Base-by-base conservation (phyloP, 2,888 invertebrate genomes). In the Acrobasis consociella region DNA sequence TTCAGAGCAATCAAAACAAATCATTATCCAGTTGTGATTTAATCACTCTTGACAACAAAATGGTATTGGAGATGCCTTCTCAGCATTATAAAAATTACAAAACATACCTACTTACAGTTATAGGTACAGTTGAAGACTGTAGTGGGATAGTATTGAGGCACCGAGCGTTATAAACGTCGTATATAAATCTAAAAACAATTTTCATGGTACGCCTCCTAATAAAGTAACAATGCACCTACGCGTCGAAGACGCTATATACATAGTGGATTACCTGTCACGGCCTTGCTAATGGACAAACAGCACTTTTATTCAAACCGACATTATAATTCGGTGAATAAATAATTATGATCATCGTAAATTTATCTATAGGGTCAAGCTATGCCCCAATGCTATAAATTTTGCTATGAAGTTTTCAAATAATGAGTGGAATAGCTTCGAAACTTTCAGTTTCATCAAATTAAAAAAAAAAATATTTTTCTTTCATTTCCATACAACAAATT, bases 21-120 rank as follows among this genome's bases (percentile, higher is more conserved):
- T 68, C 65, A 69, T 75, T 46, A 77, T 77, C 67, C 76, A 80
- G 76, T 75, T 81, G 90, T 90, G 91, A 91, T 90, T 90, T 89
- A 90, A 91, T 91, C 91, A 91, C 89, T 77, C 71, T 80, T 80
- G 75, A 81, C 84, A 87, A 83, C 80, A 79, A 80, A 77, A 79
- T 76, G 75, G 78, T 80, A 76, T 78, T 70, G 71, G 73, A 73
- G 78, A 78, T 73, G 64, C 65, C 38, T 37, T 38, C 60, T 39
- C 50, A 39, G 16, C 15, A 8, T 16, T 51, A 39, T 13, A 51
- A 51, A 60, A 60, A 10, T 74, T 81, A 81, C 75, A 82, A 83
- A 83, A 76, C 66, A 65, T 67, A 67, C 66, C 69, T 69, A 63
- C 64, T 62, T 58, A 59, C 13, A 62, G 9, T 58, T 15, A 51